phyloP scores from a whole-genome alignment of 2,888 invertebrate species.

The Thecophora atra region DNA sequence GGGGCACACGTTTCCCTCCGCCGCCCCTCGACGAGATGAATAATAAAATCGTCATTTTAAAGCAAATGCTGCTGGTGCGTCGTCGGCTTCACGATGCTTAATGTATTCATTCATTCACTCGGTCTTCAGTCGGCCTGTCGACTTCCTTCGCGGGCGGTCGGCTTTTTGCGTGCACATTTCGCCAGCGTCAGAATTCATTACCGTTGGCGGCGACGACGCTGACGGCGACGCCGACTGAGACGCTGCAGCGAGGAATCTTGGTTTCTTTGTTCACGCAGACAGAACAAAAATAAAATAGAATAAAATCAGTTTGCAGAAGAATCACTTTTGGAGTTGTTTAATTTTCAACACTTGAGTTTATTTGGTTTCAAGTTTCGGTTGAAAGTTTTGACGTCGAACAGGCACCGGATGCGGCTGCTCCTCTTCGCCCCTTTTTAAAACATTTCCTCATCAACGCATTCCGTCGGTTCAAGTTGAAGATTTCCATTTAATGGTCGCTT shows the following conservation, averaged over 20 bases:
- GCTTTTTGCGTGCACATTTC: not conserved
- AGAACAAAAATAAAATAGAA: not conserved
- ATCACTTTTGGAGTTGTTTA: not conserved
- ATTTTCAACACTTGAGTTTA: no score
- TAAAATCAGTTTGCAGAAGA: not conserved
- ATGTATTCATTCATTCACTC: conserved; percentile 2
- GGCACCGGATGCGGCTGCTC: conserved; percentile 24
- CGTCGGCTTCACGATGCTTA: not conserved
- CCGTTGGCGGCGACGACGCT: not conserved
- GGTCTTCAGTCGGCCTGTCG: not conserved
- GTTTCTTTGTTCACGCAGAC: not conserved
- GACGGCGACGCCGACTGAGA: no score
- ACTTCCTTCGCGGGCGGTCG: not conserved
- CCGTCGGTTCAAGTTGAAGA: conserved; percentile 36
- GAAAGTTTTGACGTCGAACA: not conserved
- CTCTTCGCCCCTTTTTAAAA: not conserved
- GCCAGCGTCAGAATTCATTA: not conserved
- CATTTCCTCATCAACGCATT: conserved; percentile 6
- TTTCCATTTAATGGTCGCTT: conserved; percentile 42
- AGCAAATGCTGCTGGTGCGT: not conserved
- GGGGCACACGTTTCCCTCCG: no score
- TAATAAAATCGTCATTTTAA: not conserved
- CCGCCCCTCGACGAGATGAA: no score
- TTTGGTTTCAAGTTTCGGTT: not conserved
- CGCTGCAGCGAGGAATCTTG: not conserved